Evolutionary conservation across 2,797 vertebrate species (phyloP), one percentile per base, ranked within the genome.

Genomic region (Myripristis murdjan): DNA sequence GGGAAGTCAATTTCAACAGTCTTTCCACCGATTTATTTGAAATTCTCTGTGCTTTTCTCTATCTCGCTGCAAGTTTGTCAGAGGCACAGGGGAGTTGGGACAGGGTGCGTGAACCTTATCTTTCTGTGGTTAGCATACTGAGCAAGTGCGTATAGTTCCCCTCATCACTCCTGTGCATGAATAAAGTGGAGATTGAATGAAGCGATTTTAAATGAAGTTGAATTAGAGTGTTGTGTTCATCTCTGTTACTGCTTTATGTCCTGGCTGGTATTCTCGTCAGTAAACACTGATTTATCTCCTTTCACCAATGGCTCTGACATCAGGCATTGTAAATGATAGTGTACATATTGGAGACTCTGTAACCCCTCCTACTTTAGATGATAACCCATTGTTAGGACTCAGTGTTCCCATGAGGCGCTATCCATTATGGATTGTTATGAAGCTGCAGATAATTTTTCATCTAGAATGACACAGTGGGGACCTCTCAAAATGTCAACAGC

Each of bases 401-500:
- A 24, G 33, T 64, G 52, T 74, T 77, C 55, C 47, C 62, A 61
- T 69, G 52, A 39, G 80, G 59, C 37, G 64, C 37, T 63, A 84
- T 92, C 62, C 76, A 91, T 91, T 85, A 91, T 91, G 82, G 84
- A 91, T 87, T 78, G 77, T 79, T 81, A 88, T 89, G 79, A 84
- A 89, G 83, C 79, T 78, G 67, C 66, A 66, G 75, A 87, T 87
- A 44, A 79, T 88, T 87, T 85, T 87, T 91, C 83, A 82, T 79
- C 77, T 79, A 69, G 64, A 73, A 83, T 83, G 75, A 81, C 89
- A 79, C 88, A 85, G 86, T 24, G 22, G 87, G 88, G 82, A 87
- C 81, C 79, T 84, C 64, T 87, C 70, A 68, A 90, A 93, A 92
- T 93, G 92, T 91, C 92, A 93, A 67, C 85, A 63, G 72, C 89